Percentiles rank a stretch among this genome's conserved stretches.
These are phyloP conservation scores for Stichodactyla helianthus DNA, from an alignment of 64 coral and sea anemone species.

Conservation along the genomic window DNA sequence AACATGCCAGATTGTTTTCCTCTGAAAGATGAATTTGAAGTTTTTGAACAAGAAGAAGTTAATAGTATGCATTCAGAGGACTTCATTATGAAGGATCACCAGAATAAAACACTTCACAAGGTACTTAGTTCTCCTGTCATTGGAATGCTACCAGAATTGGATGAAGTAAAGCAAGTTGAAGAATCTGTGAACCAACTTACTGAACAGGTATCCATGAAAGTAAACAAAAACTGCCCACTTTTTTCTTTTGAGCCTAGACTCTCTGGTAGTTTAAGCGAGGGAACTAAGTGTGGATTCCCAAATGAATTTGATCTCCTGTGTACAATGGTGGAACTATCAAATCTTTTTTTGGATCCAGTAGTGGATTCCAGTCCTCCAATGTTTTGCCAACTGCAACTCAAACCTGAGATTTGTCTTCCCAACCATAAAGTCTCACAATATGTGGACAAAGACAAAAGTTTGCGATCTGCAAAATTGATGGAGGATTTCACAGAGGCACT, in stretches of 20 bases:
- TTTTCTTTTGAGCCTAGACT: conserved; percentile 40
- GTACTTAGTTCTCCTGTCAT: conserved; percentile 35
- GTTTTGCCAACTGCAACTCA: too few relatives aligned
- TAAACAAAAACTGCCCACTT: conserved; percentile 37
- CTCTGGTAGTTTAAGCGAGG: too few relatives aligned
- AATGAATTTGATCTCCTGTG: too few relatives aligned
- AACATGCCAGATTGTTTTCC: conserved; percentile 27
- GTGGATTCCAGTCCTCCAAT: too few relatives aligned
- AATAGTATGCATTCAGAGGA: conserved; percentile 28
- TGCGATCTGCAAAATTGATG: too few relatives aligned
- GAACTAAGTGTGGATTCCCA: too few relatives aligned
- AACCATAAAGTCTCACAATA: too few relatives aligned
- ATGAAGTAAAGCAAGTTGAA: conserved; percentile 27
- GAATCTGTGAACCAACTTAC: conserved; percentile 32
- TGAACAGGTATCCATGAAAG: conserved; percentile 24
- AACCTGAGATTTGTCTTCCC: too few relatives aligned
- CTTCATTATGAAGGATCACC: conserved; percentile 36
- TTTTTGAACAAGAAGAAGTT: conserved; percentile 45
- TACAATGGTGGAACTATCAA: too few relatives aligned
- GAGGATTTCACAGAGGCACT: too few relatives aligned
- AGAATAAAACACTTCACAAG: conserved; percentile 35
- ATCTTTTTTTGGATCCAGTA: too few relatives aligned
- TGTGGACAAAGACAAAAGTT: too few relatives aligned
- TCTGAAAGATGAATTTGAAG: conserved; percentile 37
- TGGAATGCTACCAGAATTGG: conserved; percentile 29